phyloP scores from a whole-genome alignment of 2,113 vertebrate genomes.

The Alethe castanea region DNA sequence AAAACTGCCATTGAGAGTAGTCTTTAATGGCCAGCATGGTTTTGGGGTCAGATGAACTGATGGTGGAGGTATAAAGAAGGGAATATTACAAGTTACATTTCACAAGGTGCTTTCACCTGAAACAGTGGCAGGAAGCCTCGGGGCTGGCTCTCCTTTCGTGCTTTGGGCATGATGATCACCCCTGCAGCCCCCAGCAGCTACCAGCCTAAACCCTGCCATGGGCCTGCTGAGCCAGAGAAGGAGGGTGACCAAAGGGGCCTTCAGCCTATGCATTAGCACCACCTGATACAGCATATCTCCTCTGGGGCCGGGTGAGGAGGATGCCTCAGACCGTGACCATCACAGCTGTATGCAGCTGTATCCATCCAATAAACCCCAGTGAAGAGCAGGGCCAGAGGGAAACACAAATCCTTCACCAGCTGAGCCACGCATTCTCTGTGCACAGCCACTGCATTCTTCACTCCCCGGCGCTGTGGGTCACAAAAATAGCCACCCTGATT shows the following conservation, averaged over 20 bases:
- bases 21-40: not conserved
- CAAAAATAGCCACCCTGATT: not conserved
- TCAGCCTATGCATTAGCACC: not conserved
- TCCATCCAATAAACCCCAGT: not conserved
- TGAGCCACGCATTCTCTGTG: not conserved
- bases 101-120: not conserved
- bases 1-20: not conserved
- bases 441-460: not conserved
- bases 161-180: not conserved
- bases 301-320: not conserved
- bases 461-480: not conserved
- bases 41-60: not conserved
- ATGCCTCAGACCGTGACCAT: not conserved
- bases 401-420: not conserved
- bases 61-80: not conserved
- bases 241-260: not conserved
- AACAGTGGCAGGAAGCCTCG: not conserved
- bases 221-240: not conserved
- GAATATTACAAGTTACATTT: not conserved
- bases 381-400: not conserved
- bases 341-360: conserved; percentile 24
- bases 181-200: not conserved
- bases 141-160: rapidly evolving
- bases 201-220: not conserved
- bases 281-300: not conserved